Conservation (phyloP, 1,140 invertebrate genomes). For the Teleopsis dalmanni region DNA sequence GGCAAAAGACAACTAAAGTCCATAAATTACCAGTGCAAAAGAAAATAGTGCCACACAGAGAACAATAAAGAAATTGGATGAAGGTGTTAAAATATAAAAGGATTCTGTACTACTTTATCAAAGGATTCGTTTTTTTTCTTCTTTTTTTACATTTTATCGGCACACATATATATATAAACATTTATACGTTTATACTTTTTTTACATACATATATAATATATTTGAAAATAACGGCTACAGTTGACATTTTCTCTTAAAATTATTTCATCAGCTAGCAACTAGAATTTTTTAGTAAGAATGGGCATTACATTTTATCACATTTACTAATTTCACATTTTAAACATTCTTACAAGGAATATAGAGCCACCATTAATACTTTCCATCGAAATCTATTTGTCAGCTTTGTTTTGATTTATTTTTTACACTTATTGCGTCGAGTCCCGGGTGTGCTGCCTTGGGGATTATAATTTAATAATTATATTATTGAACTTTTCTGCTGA, state of each 20-base stretch:
- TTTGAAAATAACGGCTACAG: background rate
- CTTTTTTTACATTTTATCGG: background rate
- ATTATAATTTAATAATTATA: too few relatives aligned
- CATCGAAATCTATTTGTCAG: too few relatives aligned
- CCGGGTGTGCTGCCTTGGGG: too few relatives aligned
- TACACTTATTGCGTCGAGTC: too few relatives aligned
- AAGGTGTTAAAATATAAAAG: slow-evolving; percentile 39
- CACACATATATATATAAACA: background rate
- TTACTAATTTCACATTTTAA: background rate
- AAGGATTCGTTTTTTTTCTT: background rate
- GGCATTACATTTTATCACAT: background rate
- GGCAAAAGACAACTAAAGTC: slow-evolving; percentile 32
- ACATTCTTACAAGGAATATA: too few relatives aligned
- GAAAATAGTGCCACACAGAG: slow-evolving; percentile 4
- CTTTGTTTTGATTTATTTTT: too few relatives aligned
- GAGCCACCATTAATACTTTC: too few relatives aligned
- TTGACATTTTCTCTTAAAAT: background rate
- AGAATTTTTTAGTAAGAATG: too few relatives aligned
- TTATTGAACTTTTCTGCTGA: too few relatives aligned
- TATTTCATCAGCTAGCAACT: too few relatives aligned
- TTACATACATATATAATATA: background rate
- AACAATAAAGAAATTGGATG: slow-evolving; percentile 37
- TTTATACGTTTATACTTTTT: background rate
- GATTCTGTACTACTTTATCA: too few relatives aligned
- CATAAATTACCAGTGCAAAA: slow-evolving; percentile 34